Base-by-base conservation (phyloP, 2,888 invertebrate species). In the Callyntrura guangdongensis region DNA sequence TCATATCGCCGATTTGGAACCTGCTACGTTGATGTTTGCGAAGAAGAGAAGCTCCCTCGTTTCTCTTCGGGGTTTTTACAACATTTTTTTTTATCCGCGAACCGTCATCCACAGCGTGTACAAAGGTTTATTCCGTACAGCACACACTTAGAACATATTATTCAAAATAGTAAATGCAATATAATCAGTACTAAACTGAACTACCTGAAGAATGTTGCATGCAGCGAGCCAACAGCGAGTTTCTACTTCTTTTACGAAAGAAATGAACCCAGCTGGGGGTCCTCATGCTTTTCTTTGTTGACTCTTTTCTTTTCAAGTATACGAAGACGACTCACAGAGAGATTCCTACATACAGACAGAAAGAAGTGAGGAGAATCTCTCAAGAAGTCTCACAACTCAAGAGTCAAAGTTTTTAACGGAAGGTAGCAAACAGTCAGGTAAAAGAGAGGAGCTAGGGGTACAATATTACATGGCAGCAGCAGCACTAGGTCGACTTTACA, bases 251-350 rank as follows among this genome's bases (percentile, higher is more conserved):
- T 47, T 87, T 69, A 74, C 86, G 14, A 72, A 86, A 90, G 69
- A 86, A 79, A 79, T 86, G 81, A 90, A 25, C 90, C 90, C 90
- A 90, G 90, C 82, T 90, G 90, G 90, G 90, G 90, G 90, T 90
- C 90, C 90, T 85, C 89, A 90, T 90, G 90, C 90, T 86, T 86
- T 69, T 90, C 84, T 86, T 36, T 36, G 36, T 36, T 81, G 45
- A 47, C 56, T 81, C 87, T 83, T 53, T 79, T 88, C 83, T 89
- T 25, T 79, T 64, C 49, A 47, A 59, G 72, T 36, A 36, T 36
- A 64, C 17, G 53, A 79, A 27, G 36, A 59, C n/a, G 56, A 59
- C 25, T 25, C 49, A 77, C 49, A 67, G n/a, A 6, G 11, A 72
- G 72, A 72, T 36, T 36, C 36, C 36, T 36, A 36, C 9, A 45